Evolutionary conservation across 2,113 vertebrate genomes (phyloP).

Genomic region (Hirundichthys speculiger): DNA sequence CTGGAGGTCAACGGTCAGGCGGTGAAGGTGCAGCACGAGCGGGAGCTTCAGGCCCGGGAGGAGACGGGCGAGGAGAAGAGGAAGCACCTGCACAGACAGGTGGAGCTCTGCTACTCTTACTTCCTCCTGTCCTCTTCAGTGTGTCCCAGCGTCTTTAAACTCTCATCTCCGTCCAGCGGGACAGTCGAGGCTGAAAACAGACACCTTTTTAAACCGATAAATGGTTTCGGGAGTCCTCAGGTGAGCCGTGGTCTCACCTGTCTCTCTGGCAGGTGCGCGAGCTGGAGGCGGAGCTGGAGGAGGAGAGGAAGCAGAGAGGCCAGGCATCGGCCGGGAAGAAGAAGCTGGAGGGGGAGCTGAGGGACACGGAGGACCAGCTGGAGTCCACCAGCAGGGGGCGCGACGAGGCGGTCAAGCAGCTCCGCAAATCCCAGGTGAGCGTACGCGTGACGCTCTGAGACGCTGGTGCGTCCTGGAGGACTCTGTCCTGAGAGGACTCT

Average conservation of each 20-base stretch:
- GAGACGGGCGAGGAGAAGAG: slow-evolving; percentile 92
- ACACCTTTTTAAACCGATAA: neutral
- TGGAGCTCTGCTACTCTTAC: slow-evolving; percentile 43
- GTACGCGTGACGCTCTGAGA: no score
- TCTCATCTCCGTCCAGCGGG: no score
- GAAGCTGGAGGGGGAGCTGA: slow-evolving; percentile 92
- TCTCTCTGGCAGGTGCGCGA: slow-evolving; percentile 85
- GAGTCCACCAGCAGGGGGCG: slow-evolving; percentile 86
- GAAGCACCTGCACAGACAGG: slow-evolving; percentile 91
- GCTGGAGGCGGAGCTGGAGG: slow-evolving; percentile 91
- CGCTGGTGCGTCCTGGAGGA: neutral
- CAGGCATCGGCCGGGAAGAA: slow-evolving; percentile 85
- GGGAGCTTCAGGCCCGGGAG: slow-evolving; percentile 89
- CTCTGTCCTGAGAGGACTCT: neutral
- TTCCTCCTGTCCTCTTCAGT: neutral
- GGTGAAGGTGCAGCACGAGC: slow-evolving; percentile 88
- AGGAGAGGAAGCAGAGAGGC: slow-evolving; percentile 90
- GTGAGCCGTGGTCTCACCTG: no score
- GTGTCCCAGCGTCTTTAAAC: no score
- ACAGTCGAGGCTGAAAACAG: no score
- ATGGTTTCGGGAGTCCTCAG: no score
- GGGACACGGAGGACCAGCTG: slow-evolving; percentile 90
- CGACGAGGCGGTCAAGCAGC: slow-evolving; percentile 93
- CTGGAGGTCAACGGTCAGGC: slow-evolving; percentile 95
- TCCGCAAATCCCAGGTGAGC: slow-evolving; percentile 93